These are phyloP conservation scores for Drosophila mimica DNA, from an alignment of 2,888 invertebrate species.

Conservation along the genomic window DNA sequence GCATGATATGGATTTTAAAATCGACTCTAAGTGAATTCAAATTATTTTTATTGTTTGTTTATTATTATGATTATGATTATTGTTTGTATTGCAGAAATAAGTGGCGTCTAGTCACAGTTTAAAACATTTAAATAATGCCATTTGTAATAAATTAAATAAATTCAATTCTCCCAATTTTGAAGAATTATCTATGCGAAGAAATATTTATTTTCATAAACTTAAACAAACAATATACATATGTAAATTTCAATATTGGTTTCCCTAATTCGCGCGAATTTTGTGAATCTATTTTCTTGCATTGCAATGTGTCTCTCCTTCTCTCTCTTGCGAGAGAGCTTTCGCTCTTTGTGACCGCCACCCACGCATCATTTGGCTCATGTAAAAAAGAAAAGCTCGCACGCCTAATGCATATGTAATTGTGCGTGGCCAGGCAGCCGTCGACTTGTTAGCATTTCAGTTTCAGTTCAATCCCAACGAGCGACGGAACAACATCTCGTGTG, in stretches of 20 bases:
- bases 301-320: constrained; percentile 21
- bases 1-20: no score
- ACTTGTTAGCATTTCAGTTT: constrained; percentile 65
- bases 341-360: constrained; percentile 61
- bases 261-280: neutral
- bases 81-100: neutral
- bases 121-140: neutral
- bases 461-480: constrained; percentile 77
- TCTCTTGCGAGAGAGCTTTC: constrained; percentile 32
- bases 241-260: no score
- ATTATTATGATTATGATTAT: no score
- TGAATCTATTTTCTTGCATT: constrained; percentile 22
- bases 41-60: no score
- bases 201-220: neutral
- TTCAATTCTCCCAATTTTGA: fast-evolving
- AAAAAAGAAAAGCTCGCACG: constrained; percentile 67
- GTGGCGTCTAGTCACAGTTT: neutral
- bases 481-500: constrained; percentile 74
- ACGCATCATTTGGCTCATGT: constrained; percentile 44
- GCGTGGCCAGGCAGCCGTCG: constrained; percentile 55
- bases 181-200: neutral
- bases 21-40: neutral
- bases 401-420: constrained; percentile 57
- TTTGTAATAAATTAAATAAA: neutral
- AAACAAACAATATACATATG: no score